These are phyloP conservation scores for Eumerus sabulonum DNA, from an alignment of 2,888 invertebrate species.

Conservation along the genomic window DNA sequence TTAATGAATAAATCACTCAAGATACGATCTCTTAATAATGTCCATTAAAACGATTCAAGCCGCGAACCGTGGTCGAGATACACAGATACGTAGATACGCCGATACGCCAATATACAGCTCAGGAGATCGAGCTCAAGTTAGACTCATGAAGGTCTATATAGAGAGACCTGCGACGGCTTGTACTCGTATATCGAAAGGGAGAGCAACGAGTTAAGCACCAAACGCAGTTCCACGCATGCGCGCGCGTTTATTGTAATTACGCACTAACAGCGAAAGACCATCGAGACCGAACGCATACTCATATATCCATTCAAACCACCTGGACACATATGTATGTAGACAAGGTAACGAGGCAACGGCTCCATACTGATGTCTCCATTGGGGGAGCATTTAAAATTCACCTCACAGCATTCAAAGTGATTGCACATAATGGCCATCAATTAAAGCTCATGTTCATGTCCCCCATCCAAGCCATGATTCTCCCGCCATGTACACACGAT, in stretches of 20 bases:
- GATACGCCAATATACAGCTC: background rate
- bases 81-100: conserved; percentile 39
- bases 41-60: conserved; percentile 74
- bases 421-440: conserved; percentile 69
- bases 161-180: too few species aligned
- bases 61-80: conserved; percentile 68
- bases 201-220: conserved; percentile 35
- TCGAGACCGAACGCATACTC: conserved; percentile 29
- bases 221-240: conserved; percentile 67
- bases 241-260: conserved; percentile 69
- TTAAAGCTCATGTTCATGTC: conserved; percentile 69
- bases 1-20: conserved; percentile 79
- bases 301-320: conserved; percentile 4
- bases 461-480: conserved; percentile 54
- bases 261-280: conserved; percentile 67
- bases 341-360: conserved; percentile 19
- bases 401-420: conserved; percentile 69
- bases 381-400: conserved; percentile 68
- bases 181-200: too few species aligned
- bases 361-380: conserved; percentile 66
- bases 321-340: conserved; percentile 1
- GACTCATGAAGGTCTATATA: too few species aligned
- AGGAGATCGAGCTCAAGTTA: conserved; percentile 2
- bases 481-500: conserved; percentile 7
- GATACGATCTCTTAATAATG: conserved; percentile 79